These are phyloP conservation scores for Leptinotarsa tumamoca DNA, from an alignment of 2,888 invertebrate genomes.

Conservation along the genomic window DNA sequence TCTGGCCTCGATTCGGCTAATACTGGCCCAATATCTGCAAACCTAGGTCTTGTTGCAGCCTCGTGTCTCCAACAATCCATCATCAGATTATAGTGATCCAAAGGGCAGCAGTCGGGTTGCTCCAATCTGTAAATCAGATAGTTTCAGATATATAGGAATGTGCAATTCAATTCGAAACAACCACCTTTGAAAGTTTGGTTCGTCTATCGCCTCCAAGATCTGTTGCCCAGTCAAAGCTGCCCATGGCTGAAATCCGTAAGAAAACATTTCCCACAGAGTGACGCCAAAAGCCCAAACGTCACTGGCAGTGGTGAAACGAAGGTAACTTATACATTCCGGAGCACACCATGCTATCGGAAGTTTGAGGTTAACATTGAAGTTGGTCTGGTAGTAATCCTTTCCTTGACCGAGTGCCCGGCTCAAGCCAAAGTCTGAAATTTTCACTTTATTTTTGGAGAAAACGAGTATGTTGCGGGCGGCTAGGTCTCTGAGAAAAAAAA, in stretches of 20 bases:
- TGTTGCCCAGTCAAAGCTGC: slow-evolving; percentile 89
- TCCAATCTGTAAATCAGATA: slow-evolving; percentile 70
- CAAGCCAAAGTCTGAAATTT: slow-evolving; percentile 98
- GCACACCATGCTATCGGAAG: slow-evolving; percentile 99
- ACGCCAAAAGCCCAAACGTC: slow-evolving; percentile 97
- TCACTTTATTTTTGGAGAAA: slow-evolving; percentile 95
- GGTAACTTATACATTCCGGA: slow-evolving; percentile 95
- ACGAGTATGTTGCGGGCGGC: slow-evolving; percentile 98
- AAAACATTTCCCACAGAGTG: slow-evolving; percentile 99
- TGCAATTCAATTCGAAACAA: not conserved
- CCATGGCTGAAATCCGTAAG: slow-evolving; percentile 99
- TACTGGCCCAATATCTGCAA: slow-evolving; percentile 83
- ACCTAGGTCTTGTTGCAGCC: slow-evolving; percentile 87
- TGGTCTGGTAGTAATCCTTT: slow-evolving; percentile 98
- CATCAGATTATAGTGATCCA: slow-evolving; percentile 93
- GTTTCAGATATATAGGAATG: slow-evolving; percentile 7
- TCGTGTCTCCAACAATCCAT: slow-evolving; percentile 97
- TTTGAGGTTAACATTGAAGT: slow-evolving; percentile 96
- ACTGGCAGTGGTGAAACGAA: slow-evolving; percentile 95
- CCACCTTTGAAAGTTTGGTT: slow-evolving; percentile 85
- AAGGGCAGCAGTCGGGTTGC: slow-evolving; percentile 94
- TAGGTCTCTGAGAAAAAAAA: slow-evolving; percentile 79
- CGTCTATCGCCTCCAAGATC: slow-evolving; percentile 95
- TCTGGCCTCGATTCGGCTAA: slow-evolving; percentile 91
- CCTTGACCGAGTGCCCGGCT: slow-evolving; percentile 96